phyloP scores from a whole-genome alignment of 2,888 invertebrate species.

The Dynastes tityus region DNA sequence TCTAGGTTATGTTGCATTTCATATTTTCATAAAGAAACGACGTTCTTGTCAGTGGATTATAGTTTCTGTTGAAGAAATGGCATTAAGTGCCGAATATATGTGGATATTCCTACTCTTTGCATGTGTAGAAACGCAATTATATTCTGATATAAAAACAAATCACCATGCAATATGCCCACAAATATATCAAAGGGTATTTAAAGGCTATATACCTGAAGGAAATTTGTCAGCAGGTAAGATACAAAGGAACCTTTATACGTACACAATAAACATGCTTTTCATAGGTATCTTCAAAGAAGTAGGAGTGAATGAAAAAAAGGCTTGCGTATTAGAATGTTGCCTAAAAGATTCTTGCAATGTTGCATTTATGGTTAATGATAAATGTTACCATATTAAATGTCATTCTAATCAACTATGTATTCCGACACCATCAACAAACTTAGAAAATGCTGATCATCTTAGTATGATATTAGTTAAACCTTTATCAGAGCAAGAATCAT shows the following conservation, averaged over 20 bases:
- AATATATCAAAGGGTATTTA: constrained; percentile 64
- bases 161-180: constrained; percentile 62
- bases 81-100: constrained; percentile 8
- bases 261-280: not conserved
- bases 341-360: constrained; percentile 81
- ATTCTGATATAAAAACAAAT: constrained; percentile 49
- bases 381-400: constrained; percentile 86
- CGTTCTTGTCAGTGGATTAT: not conserved
- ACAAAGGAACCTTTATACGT: no score
- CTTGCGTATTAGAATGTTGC: constrained; percentile 82
- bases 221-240: constrained; percentile 65
- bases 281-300: constrained; percentile 70
- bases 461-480: constrained; percentile 87
- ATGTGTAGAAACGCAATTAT: constrained; percentile 51
- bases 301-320: constrained; percentile 73
- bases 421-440: constrained; percentile 77
- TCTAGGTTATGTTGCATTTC: constrained; percentile 26
- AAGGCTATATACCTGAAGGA: constrained; percentile 66
- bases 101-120: constrained; percentile 36
- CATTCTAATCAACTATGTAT: constrained; percentile 80
- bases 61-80: constrained; percentile 40
- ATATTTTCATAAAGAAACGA: not conserved
- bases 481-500: constrained; percentile 74
- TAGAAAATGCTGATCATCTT: constrained; percentile 75
- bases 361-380: constrained; percentile 82